These are phyloP conservation scores for Sceloporus tristichus DNA, from an alignment of 2,113 vertebrate genomes.

Conservation along the genomic window DNA sequence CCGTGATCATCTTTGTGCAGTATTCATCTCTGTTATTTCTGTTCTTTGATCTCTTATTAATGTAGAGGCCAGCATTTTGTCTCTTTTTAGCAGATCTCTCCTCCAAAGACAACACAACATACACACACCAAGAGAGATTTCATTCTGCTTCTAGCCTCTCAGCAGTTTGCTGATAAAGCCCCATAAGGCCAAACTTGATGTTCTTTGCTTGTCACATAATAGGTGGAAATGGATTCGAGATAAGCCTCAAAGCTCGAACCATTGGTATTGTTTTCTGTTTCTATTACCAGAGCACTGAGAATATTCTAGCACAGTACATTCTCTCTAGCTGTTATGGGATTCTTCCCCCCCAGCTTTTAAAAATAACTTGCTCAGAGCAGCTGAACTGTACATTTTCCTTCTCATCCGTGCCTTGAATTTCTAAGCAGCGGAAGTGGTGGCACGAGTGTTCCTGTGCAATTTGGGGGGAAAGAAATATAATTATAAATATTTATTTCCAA, in stretches of 20 bases:
- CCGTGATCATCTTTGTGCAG: background rate
- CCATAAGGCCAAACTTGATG: background rate
- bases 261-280: slow-evolving; percentile 54
- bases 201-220: slow-evolving; percentile 63
- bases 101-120: background rate
- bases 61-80: background rate
- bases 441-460: background rate
- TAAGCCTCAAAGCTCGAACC: slow-evolving; percentile 56
- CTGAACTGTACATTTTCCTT: slow-evolving; percentile 34
- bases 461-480: background rate
- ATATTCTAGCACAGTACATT: slow-evolving; percentile 48
- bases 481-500: background rate
- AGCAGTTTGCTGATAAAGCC: background rate
- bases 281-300: slow-evolving; percentile 43
- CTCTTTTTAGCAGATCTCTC: background rate
- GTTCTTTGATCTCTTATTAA: background rate
- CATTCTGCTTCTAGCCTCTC: background rate
- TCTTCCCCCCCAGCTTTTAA: slow-evolving; percentile 39
- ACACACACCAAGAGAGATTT: background rate
- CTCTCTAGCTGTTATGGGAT: slow-evolving; percentile 29
- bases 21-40: background rate
- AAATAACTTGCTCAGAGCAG: slow-evolving; percentile 67
- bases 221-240: slow-evolving; percentile 72
- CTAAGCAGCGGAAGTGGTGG: background rate
- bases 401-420: background rate